Evolutionary conservation across 1,140 invertebrate species (phyloP).

Genomic region (Panagrolaimus sp.): DNA sequence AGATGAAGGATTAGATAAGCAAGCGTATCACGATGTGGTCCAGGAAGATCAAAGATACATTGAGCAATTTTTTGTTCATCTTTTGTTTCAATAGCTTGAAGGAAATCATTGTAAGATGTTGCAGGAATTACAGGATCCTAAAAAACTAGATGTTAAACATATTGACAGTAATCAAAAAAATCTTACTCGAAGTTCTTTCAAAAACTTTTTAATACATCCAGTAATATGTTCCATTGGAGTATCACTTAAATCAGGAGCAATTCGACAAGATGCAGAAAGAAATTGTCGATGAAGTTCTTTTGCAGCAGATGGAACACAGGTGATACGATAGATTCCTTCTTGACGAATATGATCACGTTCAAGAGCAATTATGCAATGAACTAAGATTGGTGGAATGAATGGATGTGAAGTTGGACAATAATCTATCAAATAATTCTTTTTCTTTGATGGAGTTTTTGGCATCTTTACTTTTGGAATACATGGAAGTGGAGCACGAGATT

Average conservation of each 20-base stretch:
- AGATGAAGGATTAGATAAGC: conserved; percentile 79
- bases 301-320: conserved; percentile 67
- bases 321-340: conserved; percentile 81
- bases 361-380: conserved; percentile 89
- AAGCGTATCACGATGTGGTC: conserved; percentile 78
- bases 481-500: conserved; percentile 28
- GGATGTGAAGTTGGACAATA: conserved; percentile 70
- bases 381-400: conserved; percentile 83
- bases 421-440: conserved; percentile 31
- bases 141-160: too few species aligned
- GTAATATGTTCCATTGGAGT: conserved; percentile 63
- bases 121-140: conserved; percentile 76
- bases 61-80: conserved; percentile 65
- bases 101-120: conserved; percentile 72
- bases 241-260: conserved; percentile 67
- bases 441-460: conserved; percentile 24
- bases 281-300: conserved; percentile 25
- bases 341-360: conserved; percentile 70
- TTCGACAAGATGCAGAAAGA: conserved; percentile 29
- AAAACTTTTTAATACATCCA: conserved; percentile 78
- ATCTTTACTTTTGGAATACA: conserved; percentile 36
- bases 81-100: conserved; percentile 65
- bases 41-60: conserved; percentile 71
- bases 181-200: conserved; percentile 25
- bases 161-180: conserved; percentile 15